A percentile compares a stretch with the other conserved stretches of the same genome.
Evolutionary conservation across 2,888 invertebrate genomes (phyloP).

Genomic region (Smittia sp.): DNA sequence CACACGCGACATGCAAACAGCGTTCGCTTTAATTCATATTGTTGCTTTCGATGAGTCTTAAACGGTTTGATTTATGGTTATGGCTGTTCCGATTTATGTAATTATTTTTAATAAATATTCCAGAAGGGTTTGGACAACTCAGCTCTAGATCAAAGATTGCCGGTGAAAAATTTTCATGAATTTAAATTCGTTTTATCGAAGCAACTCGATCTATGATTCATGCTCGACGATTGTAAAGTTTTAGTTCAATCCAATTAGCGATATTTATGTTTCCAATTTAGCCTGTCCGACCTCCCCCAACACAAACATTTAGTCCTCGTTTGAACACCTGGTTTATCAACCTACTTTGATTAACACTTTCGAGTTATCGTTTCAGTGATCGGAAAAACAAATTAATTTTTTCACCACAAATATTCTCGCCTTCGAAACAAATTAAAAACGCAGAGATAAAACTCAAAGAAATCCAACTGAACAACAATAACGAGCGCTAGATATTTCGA

Average conservation of each 20-base stretch:
- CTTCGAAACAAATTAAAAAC: no score
- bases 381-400: no score
- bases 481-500: no score
- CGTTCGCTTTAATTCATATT: slow-evolving; percentile 22
- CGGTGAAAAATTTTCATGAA: not conserved
- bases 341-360: no score
- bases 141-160: not conserved
- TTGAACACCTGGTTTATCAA: not conserved
- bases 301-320: not conserved
- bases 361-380: no score
- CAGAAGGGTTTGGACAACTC: not conserved
- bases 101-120: slow-evolving; percentile 13
- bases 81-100: slow-evolving; percentile 20
- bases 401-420: no score
- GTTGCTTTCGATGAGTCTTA: slow-evolving; percentile 24
- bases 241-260: not conserved
- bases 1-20: slow-evolving; percentile 32
- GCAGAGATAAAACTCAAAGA: no score
- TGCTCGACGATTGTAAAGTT: not conserved
- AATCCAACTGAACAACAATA: no score
- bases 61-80: slow-evolving; percentile 34
- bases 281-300: not conserved
- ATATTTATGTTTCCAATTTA: slow-evolving; percentile 12
- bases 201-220: not conserved
- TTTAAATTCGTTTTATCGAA: not conserved